Conservation (phyloP, 2,888 invertebrate genomes). For the Torymus auratus region DNA sequence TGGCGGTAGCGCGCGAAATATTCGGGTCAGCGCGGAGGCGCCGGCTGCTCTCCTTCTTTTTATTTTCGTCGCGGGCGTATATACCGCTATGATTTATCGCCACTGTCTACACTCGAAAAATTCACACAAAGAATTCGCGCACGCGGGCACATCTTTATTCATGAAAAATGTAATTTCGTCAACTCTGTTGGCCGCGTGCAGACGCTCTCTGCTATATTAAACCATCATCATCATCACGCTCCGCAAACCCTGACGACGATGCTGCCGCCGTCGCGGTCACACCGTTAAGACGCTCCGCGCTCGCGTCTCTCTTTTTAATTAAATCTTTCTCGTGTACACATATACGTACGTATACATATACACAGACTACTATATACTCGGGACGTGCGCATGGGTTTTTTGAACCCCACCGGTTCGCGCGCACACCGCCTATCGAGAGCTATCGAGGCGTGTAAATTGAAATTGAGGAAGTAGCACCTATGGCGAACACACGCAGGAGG, state of each 20-base stretch:
- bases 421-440: constrained; percentile 4
- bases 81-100: constrained; percentile 32
- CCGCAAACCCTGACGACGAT: constrained; percentile 1
- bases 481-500: background rate
- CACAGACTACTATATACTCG: background rate
- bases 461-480: constrained; percentile 36
- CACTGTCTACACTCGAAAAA: background rate
- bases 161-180: background rate
- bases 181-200: background rate
- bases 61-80: constrained; percentile 3
- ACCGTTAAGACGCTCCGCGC: no score
- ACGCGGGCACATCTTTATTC: constrained; percentile 7
- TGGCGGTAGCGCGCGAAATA: no score
- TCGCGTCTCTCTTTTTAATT: no score
- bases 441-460: constrained; percentile 43
- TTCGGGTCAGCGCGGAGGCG: no score
- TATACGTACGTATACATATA: no score
- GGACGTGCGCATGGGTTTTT: constrained; percentile 37
- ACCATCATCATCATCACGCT: background rate
- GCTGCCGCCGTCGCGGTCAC: background rate
- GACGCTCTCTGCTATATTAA: background rate
- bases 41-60: background rate
- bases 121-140: no score
- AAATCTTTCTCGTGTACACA: no score
- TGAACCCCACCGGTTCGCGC: background rate